These are phyloP conservation scores for Achatina immaculata DNA, from an alignment of 1,140 invertebrate genomes.

Conservation along the genomic window DNA sequence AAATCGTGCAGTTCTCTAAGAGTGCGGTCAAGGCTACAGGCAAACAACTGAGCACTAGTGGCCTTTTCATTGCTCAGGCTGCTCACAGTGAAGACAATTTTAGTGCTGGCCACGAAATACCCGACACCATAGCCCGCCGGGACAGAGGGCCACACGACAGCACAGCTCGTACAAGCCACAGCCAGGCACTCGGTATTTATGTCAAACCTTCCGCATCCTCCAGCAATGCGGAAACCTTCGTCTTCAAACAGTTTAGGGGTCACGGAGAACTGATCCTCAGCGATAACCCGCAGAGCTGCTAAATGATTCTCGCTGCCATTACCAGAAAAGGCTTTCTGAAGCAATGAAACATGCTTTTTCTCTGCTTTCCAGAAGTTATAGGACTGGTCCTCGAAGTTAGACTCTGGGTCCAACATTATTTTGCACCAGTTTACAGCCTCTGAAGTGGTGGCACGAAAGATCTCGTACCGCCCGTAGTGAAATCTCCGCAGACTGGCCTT, in stretches of 20 bases:
- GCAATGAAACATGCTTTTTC: slow-evolving; percentile 9
- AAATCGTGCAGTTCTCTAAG: neutral
- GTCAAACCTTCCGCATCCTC: neutral
- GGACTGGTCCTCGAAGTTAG: neutral
- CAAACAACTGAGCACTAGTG: slow-evolving; percentile 15
- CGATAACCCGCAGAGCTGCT: neutral
- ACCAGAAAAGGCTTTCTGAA: neutral
- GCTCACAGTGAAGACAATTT: slow-evolving; percentile 10
- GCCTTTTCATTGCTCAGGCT: neutral
- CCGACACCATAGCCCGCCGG: slow-evolving; percentile 27
- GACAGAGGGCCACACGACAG: neutral
- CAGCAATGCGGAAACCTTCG: neutral
- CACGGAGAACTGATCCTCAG: neutral
- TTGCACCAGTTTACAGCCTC: slow-evolving; percentile 18
- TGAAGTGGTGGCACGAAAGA: neutral
- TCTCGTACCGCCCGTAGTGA: slow-evolving; percentile 17
- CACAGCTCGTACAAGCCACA: slow-evolving; percentile 19
- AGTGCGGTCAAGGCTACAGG: neutral
- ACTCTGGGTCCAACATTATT: neutral
- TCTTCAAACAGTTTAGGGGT: neutral
- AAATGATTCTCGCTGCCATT: slow-evolving; percentile 18
- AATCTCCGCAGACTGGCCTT: slow-evolving; percentile 10
- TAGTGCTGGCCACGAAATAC: slow-evolving; percentile 13
- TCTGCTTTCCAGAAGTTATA: neutral
- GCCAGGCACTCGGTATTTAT: neutral